Base-by-base conservation (phyloP, 2,113 vertebrate genomes). In the Butastur rufipennis region DNA sequence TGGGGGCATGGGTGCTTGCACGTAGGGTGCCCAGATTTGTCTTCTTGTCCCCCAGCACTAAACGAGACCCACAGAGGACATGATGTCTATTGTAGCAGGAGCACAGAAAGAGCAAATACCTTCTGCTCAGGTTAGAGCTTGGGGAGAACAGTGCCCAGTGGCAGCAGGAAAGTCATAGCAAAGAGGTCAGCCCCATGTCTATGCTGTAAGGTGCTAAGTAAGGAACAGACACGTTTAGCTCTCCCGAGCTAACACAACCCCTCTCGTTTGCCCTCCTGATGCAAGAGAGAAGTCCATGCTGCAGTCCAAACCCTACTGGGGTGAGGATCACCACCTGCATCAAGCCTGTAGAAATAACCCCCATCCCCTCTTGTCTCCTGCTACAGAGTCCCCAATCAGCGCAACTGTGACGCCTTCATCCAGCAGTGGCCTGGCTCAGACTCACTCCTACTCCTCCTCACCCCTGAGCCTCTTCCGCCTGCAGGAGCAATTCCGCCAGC, bases 401-500 rank as follows among this genome's bases (percentile, higher is more conserved):
- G 97, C 98, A 2, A 97, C 99, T 0, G 92, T 98, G 89, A 95
- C 99, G 10, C 98, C 99, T 8, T 98, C 99, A 95, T 97, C 98
- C 84, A 34, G 98, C 84, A 95, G 98, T 3, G 96, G 98, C 45
- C 96, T 99, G 95, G 97, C 98, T 42, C 99, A 99, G 81, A 98
- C 98, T 75, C 99, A 99, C 97, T 99, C 99, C 65, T 99, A 99
- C 93, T 99, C 99, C 23, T 99, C 99, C 2, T 99, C 99, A 2
- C 99, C 99, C 6, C 98, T 99, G 97, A 99, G 99, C 98, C 99
- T 99, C 94, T 99, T 99, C 98, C 99, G 99, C 27, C 99, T 99
- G 80, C 99, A 99, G 98, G 99, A 99, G 98, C 99, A 99, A 96
- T 99, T 99, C 95, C 99, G 99, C 48, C 99, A 99, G 97, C 99